Evolutionary conservation across 2,888 invertebrate genomes (phyloP).

Genomic region (Agrotis puta): DNA sequence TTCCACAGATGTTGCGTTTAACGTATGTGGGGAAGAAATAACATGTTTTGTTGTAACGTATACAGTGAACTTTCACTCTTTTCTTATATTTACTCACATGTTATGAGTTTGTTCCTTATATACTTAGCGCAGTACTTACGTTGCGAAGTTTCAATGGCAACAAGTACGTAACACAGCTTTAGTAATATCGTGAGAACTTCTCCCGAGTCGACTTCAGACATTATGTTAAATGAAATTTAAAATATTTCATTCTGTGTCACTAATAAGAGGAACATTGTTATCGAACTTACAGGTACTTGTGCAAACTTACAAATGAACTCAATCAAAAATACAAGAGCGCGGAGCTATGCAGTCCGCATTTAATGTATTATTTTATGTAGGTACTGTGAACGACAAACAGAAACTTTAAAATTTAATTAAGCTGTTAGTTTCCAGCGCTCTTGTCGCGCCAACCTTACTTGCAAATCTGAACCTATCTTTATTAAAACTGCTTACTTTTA

Average conservation of each 20-base stretch:
- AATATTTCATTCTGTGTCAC: slow-evolving; percentile 58
- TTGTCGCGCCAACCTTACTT: slow-evolving; percentile 71
- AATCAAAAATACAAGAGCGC: slow-evolving; percentile 51
- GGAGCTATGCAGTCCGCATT: slow-evolving; percentile 33
- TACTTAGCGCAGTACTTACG: slow-evolving; percentile 63
- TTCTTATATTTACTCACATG: slow-evolving; percentile 45
- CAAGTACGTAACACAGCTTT: slow-evolving; percentile 67
- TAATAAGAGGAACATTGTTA: slow-evolving; percentile 51
- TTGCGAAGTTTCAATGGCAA: slow-evolving; percentile 73
- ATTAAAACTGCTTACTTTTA: slow-evolving; percentile 41
- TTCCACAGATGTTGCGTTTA: slow-evolving; percentile 39
- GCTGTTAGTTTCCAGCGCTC: slow-evolving; percentile 70
- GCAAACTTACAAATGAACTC: slow-evolving; percentile 57
- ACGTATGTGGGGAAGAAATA: slow-evolving; percentile 20
- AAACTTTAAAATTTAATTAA: slow-evolving; percentile 78
- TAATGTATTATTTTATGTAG: slow-evolving; percentile 54
- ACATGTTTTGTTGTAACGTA: slow-evolving; percentile 14
- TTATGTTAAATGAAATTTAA: slow-evolving; percentile 72
- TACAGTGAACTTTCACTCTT: slow-evolving; percentile 24
- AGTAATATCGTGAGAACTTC: slow-evolving; percentile 72
- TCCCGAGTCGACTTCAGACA: slow-evolving; percentile 67
- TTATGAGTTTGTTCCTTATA: slow-evolving; percentile 64
- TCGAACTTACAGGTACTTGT: slow-evolving; percentile 50
- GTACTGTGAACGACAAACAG: slow-evolving; percentile 67
- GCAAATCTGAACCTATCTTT: slow-evolving; percentile 67